Conservation (phyloP, 2,888 invertebrate genomes). For the Gastracanthus pulcherrimus region DNA sequence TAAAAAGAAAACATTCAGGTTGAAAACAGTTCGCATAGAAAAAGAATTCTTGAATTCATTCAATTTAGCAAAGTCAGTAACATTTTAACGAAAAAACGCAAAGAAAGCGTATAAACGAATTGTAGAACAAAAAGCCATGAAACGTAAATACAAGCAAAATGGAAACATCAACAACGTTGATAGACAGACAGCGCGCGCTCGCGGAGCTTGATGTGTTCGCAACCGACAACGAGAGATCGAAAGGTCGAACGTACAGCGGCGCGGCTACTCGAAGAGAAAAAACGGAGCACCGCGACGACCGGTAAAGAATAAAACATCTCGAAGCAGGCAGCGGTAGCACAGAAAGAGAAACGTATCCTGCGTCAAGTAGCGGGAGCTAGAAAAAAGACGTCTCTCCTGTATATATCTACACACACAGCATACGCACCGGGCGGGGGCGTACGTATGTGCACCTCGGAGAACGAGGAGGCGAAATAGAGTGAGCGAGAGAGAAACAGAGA, state of each 20-base stretch:
- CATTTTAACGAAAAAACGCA: too few relatives aligned
- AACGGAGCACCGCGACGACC: background rate
- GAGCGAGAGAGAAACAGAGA: background rate
- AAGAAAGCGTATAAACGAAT: too few relatives aligned
- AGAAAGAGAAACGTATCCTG: too few relatives aligned
- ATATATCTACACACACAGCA: background rate
- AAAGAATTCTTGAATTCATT: too few relatives aligned
- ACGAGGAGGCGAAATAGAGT: too few relatives aligned
- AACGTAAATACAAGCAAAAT: background rate
- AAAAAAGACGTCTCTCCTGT: too few relatives aligned
- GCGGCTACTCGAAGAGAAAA: background rate
- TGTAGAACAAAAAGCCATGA: background rate
- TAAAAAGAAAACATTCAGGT: too few relatives aligned
- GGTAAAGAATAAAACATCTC: slow-evolving; percentile 15
- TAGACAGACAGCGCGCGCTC: background rate
- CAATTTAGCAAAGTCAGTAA: too few relatives aligned
- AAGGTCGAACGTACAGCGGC: background rate
- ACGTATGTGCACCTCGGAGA: background rate
- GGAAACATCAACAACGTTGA: background rate
- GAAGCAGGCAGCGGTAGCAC: too few relatives aligned
- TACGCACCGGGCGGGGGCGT: background rate
- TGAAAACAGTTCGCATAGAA: too few relatives aligned
- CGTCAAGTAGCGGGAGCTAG: too few relatives aligned
- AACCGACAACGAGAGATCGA: background rate
- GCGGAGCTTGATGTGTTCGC: background rate